Percentiles rank a stretch among this genome's conserved stretches.
These are phyloP conservation scores for Megatriorchis doriae DNA, from an alignment of 2,113 vertebrate species.

Conservation along the genomic window DNA sequence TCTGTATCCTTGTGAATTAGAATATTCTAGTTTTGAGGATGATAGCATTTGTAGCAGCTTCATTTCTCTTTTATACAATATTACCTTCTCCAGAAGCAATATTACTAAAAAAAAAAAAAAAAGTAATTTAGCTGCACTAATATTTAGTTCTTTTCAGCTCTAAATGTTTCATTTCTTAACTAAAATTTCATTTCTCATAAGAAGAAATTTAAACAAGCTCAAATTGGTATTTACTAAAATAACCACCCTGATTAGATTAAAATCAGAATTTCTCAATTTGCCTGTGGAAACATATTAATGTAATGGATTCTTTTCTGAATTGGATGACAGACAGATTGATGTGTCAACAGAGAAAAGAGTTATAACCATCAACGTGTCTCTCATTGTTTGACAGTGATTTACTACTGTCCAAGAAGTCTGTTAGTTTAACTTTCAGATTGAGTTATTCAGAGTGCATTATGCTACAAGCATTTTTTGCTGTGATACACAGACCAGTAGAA, in stretches of 20 bases:
- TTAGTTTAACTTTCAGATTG: background rate
- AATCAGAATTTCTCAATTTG: slow-evolving; percentile 46
- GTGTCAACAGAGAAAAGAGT: slow-evolving; percentile 52
- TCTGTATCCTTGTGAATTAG: background rate
- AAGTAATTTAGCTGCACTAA: background rate
- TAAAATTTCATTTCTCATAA: background rate
- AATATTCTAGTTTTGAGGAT: background rate
- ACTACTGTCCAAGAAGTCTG: slow-evolving; percentile 34
- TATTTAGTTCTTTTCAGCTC: background rate
- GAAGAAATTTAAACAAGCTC: slow-evolving; percentile 25
- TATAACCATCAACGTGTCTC: slow-evolving; percentile 35
- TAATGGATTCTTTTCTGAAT: slow-evolving; percentile 1
- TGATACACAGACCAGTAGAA: background rate
- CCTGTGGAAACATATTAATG: slow-evolving; percentile 35
- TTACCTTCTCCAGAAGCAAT: background rate
- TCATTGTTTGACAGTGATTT: slow-evolving; percentile 54
- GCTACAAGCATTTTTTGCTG: background rate
- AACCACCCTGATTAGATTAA: slow-evolving; percentile 28
- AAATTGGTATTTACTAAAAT: slow-evolving; percentile 39
- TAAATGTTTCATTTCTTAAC: background rate
- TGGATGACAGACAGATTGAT: slow-evolving; percentile 55
- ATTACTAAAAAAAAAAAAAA: background rate
- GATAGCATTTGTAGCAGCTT: background rate
- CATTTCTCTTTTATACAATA: background rate
- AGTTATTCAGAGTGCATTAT: background rate